phyloP scores from a whole-genome alignment of 2,797 vertebrate genomes.

The Tenualosa thibaudeaui region DNA sequence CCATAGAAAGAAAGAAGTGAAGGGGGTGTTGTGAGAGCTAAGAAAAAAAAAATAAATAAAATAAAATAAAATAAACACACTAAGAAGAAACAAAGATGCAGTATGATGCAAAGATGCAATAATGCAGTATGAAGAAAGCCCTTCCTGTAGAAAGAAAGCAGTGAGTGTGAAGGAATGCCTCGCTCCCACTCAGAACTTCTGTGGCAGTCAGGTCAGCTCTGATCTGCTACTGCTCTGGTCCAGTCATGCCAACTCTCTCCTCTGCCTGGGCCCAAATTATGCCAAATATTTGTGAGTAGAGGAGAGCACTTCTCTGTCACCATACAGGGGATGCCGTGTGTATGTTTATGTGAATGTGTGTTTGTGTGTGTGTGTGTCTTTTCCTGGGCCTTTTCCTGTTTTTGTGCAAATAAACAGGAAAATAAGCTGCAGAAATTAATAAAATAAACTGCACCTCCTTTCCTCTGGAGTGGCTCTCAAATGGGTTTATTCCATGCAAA shows the following conservation, averaged over 20 bases:
- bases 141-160: constrained; percentile 25
- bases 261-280: constrained; percentile 5
- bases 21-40: background rate
- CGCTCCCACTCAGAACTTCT: background rate
- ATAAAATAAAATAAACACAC: background rate
- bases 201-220: background rate
- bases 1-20: too few species aligned
- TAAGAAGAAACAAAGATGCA: background rate
- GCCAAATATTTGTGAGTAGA: constrained; percentile 1
- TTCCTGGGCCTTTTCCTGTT: too few species aligned
- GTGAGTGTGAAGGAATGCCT: constrained; percentile 43
- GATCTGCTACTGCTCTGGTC: background rate
- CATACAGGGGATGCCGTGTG: background rate
- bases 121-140: background rate
- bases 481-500: background rate
- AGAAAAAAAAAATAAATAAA: background rate
- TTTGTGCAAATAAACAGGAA: background rate
- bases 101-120: too few species aligned
- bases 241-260: background rate
- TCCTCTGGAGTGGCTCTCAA: background rate
- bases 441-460: background rate
- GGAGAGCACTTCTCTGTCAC: background rate
- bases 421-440: background rate
- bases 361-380: constrained; percentile 5
- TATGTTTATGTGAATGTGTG: background rate